phyloP scores from a whole-genome alignment of 2,797 vertebrate species.

The Anguilla anguilla region DNA sequence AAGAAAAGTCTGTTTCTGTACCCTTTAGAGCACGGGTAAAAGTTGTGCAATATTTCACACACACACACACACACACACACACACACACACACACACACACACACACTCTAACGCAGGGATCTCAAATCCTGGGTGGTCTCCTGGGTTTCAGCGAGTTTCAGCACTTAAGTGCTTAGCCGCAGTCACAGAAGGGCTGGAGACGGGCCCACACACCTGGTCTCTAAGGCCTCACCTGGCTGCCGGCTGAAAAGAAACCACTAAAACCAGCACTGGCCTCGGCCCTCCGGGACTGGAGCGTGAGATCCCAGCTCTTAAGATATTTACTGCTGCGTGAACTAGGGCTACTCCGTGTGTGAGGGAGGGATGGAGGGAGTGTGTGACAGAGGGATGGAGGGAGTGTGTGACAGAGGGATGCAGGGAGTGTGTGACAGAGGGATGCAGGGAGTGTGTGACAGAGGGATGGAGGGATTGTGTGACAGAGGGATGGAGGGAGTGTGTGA shows the following conservation, averaged over 20 bases:
- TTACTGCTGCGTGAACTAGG: not conserved
- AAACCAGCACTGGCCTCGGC: not conserved
- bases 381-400: not conserved
- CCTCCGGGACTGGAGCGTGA: not conserved
- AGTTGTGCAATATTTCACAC: not conserved
- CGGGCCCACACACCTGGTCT: not conserved
- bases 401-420: conserved; percentile 33
- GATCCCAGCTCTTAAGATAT: not conserved
- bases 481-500: not conserved
- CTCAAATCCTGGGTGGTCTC: not conserved
- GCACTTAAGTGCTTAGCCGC: not conserved
- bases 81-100: not conserved
- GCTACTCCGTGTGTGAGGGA: no score
- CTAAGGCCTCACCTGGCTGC: not conserved
- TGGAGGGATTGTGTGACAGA: not conserved
- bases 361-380: not conserved
- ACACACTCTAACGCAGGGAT: not conserved
- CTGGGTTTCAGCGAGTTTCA: not conserved
- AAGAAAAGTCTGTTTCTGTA: not conserved
- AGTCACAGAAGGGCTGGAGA: not conserved
- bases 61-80: not conserved
- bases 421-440: no score
- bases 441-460: not conserved
- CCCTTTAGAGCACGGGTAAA: not conserved
- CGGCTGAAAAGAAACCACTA: not conserved